Evolutionary conservation across 2,797 vertebrate genomes (phyloP), one percentile per base, ranked within the genome.

Genomic region (Malacoraja senta): DNA sequence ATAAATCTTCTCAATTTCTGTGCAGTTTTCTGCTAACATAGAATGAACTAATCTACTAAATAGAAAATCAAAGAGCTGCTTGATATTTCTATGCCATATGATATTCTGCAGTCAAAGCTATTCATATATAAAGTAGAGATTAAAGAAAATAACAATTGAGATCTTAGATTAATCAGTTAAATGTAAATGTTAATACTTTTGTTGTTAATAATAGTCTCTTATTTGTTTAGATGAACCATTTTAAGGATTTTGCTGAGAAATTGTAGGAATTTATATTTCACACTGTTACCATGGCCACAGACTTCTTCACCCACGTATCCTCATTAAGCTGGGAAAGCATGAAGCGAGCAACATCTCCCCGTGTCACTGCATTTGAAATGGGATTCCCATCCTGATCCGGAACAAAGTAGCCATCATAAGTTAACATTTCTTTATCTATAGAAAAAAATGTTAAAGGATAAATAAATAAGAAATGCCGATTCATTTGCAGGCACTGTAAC

Each of bases 361-460:
- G 94, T 8, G 94, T 95, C 72, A 96, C 94, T 0, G 93, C 2
- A 53, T 94, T 95, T 63, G 95, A 95, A 12, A 93, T 53, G 3
- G 96, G 95, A 68, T 94, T 76, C 44, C 95, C 95, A 0, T 65
- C 94, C 88, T 92, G 86, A 93, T 96, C 94, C 1, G 96, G 96
- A 35, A 97, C 96, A 94, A 96, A 97, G 95, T 96, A 97, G 76
- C 96, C 96, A 93, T 96, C 96, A 0, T 96, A 94, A 65, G 95
- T 96, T 94, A 97, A 93, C 93, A 97, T 95, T 96, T 97, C 96
- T 68, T 97, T 94, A 93, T 95, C 96, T 97, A 95, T 61, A n/a
- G 93, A 93, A 44, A 91, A 95, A 93, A 58, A 29, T n/a, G 93
- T 17, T 32, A 80, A 24, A 19, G 13, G 44, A n/a, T 21, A 15